Evolutionary conservation across 2,888 invertebrate species (phyloP).

Genomic region (Aphodius granarius): DNA sequence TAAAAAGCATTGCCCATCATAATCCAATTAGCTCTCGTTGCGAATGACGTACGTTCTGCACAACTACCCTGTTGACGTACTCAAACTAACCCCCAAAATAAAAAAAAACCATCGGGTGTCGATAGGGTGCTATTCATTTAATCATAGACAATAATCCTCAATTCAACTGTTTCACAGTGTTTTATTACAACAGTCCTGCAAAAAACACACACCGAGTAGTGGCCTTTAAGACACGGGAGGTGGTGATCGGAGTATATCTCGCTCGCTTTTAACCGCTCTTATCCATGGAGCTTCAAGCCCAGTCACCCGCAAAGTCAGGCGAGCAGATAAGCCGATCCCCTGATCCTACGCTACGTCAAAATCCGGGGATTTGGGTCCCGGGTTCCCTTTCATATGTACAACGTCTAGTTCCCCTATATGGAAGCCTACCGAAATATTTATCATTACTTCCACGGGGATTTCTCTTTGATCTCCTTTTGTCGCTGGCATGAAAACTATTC

Average conservation of each 20-base stretch:
- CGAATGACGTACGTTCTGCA: constrained; percentile 5
- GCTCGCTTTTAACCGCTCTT: neutral
- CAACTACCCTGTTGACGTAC: neutral
- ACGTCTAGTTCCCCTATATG: neutral
- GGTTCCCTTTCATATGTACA: neutral
- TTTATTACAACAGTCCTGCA: constrained; percentile 13
- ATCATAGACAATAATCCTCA: neutral
- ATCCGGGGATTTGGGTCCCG: neutral
- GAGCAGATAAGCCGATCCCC: neutral
- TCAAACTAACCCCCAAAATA: neutral
- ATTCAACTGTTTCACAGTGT: constrained; percentile 4
- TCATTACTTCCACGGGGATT: neutral
- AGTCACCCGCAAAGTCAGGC: neutral
- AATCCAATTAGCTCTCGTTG: constrained; percentile 10
- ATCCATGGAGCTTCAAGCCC: neutral
- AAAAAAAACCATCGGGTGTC: neutral
- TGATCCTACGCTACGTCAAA: neutral
- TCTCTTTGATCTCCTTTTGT: neutral
- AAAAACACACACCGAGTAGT: neutral
- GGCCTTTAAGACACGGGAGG: neutral
- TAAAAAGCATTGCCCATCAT: constrained; percentile 6
- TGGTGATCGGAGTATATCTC: neutral
- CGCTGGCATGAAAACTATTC: neutral
- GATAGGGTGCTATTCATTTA: neutral
- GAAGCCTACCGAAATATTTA: neutral